phyloP scores from a whole-genome alignment of 2,113 vertebrate genomes.

The Chauna torquata region DNA sequence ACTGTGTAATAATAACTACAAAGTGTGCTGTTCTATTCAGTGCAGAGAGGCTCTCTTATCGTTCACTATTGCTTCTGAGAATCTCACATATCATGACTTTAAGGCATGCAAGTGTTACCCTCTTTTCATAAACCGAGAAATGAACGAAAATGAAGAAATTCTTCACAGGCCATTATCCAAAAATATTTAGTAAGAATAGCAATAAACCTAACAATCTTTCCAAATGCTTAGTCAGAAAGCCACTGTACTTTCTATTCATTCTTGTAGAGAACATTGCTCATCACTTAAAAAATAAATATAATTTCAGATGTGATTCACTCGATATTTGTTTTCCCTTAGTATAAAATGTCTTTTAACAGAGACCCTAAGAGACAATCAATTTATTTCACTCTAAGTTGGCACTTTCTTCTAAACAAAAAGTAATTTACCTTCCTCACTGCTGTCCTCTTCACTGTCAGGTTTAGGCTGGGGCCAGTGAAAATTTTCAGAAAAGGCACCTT shows the following conservation, averaged over 20 bases:
- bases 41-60: neutral
- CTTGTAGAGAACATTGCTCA: neutral
- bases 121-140: neutral
- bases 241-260: neutral
- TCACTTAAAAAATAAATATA: neutral
- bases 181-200: neutral
- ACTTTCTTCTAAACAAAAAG: neutral
- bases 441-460: slow-evolving; percentile 83
- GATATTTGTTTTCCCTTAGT: neutral
- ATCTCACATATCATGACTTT: neutral
- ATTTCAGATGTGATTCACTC: neutral
- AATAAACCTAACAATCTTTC: neutral
- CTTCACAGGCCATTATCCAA: neutral
- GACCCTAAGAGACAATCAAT: neutral
- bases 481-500: slow-evolving; percentile 89
- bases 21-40: neutral
- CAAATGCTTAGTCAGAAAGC: neutral
- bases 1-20: neutral
- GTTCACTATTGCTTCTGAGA: neutral
- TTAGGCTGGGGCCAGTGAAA: slow-evolving; percentile 89
- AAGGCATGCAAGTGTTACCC: neutral
- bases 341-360: neutral
- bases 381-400: neutral
- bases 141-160: neutral
- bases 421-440: slow-evolving; percentile 81